Evolutionary conservation across 2,797 vertebrate species (phyloP).

Genomic region (Acestrorhynchus altus): DNA sequence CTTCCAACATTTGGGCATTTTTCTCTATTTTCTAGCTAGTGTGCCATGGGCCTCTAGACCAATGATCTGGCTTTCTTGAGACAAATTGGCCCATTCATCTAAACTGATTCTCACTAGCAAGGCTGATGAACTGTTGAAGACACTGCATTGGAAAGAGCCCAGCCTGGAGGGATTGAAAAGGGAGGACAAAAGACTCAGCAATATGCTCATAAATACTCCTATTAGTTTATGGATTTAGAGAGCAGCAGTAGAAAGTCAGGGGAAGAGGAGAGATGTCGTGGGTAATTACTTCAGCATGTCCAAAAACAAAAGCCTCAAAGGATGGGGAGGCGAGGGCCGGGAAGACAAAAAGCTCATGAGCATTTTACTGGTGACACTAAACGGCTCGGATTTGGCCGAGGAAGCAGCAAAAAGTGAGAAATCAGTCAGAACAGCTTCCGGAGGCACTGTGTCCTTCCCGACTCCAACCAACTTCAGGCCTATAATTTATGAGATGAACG

Average conservation of each 20-base stretch:
- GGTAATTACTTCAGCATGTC: constrained; percentile 54
- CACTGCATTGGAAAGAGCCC: constrained; percentile 18
- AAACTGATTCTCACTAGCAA: background rate
- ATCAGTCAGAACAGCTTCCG: constrained; percentile 71
- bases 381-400: constrained; percentile 66
- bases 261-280: constrained; percentile 36
- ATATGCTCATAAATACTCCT: constrained; percentile 43
- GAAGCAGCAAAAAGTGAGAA: constrained; percentile 73
- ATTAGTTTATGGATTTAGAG: constrained; percentile 49
- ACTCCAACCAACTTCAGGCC: constrained; percentile 74
- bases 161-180: constrained; percentile 16
- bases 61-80: constrained; percentile 14
- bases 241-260: constrained; percentile 22
- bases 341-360: constrained; percentile 55
- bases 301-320: constrained; percentile 43
- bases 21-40: no score
- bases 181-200: constrained; percentile 29
- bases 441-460: constrained; percentile 67
- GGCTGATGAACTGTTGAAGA: constrained; percentile 29
- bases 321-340: constrained; percentile 20
- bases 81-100: background rate
- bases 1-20: no score
- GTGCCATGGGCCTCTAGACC: background rate
- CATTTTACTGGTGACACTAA: constrained; percentile 66
- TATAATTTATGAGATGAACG: constrained; percentile 82